phyloP scores from a whole-genome alignment of 2,113 vertebrate species.

The Dasyornis broadbenti region DNA sequence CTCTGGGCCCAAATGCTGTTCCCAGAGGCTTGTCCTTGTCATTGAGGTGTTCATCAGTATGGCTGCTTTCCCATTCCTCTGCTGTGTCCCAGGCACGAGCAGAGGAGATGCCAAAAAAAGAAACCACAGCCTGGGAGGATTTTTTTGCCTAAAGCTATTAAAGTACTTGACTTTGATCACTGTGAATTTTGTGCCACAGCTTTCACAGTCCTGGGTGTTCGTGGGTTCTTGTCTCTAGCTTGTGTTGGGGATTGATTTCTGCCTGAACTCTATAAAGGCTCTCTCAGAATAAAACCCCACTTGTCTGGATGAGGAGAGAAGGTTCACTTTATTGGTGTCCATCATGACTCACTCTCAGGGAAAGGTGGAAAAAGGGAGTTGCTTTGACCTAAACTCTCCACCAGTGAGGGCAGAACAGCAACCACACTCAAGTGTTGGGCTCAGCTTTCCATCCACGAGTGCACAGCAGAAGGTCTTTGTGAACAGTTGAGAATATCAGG shows the following conservation, averaged over 20 bases:
- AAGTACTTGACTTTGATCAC: neutral
- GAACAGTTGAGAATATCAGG: neutral
- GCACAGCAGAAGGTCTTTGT: neutral
- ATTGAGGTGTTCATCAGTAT: neutral
- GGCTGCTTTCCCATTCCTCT: neutral
- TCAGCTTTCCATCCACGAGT: neutral
- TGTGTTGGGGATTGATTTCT: neutral
- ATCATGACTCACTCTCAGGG: neutral
- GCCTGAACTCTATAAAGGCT: neutral
- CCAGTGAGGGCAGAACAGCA: neutral
- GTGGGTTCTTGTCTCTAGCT: neutral
- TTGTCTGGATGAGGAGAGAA: neutral
- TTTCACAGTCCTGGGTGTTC: neutral
- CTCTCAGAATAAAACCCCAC: neutral
- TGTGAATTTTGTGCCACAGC: neutral
- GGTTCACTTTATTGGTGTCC: neutral
- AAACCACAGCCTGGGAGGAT: neutral
- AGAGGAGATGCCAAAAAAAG: neutral
- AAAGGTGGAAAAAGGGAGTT: neutral
- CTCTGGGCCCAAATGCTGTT: neutral
- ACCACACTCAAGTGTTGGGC: neutral
- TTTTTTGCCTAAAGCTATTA: neutral
- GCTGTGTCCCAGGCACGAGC: neutral
- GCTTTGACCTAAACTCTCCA: neutral
- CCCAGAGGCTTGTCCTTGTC: neutral